Evolutionary conservation across 2,888 invertebrate genomes (phyloP), one percentile per base, ranked within the genome.

Genomic region (Amphipoea lucens): DNA sequence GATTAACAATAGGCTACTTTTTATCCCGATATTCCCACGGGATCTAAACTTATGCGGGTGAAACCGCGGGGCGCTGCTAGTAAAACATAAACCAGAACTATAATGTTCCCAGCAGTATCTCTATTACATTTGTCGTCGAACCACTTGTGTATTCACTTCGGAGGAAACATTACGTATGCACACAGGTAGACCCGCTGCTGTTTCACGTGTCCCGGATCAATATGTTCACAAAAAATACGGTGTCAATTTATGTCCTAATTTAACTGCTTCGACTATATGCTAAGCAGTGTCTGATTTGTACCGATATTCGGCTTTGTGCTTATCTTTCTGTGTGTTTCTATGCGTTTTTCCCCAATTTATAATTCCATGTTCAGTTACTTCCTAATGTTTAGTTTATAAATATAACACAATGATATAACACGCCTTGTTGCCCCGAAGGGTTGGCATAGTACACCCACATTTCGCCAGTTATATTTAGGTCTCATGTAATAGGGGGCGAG

Each of bases 151-250:
- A 91, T 92, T 90, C 91, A 82, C 80, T 77, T 82, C 79, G 74
- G 76, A 80, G 77, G 85, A 82, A 84, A 89, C 88, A 89, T 90
- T 91, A 89, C 80, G 89, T 90, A 92, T 93, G 91, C 92, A 88
- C 87, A 78, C 71, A 88, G 79, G 83, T 82, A 88, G 82, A 87
- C 87, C 87, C 89, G 88, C 84, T 83, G 63, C 84, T 83, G 63
- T 85, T 84, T 84, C 88, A 86, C 91, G 92, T 92, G 92, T 85
- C 71, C 76, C 68, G 90, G 91, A 92, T 92, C 88, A 81, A 88
- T 92, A 89, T 77, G 45, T 78, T 81, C 83, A 83, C 79, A 84
- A 91, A 88, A 84, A 91, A 88, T 83, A 86, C 74, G 11, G 60
- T 84, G 45, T 81, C 62, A 84, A 86, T 84, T 70, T 81, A 75